phyloP scores from a whole-genome alignment of 2,113 vertebrate species.

The Probosciger aterrimus region DNA sequence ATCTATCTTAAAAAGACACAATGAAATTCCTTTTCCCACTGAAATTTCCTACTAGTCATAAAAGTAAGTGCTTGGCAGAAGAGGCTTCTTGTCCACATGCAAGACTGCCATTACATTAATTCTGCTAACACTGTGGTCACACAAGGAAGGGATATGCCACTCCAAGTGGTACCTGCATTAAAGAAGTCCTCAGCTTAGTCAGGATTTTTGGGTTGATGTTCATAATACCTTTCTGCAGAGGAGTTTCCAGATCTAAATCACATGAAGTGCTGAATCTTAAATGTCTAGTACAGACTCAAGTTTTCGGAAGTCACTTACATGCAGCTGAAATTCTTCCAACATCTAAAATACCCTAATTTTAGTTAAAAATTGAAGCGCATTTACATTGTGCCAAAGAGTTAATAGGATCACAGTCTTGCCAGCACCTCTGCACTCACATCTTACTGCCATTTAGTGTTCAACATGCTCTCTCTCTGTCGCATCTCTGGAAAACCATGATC shows the following conservation, averaged over 20 bases:
- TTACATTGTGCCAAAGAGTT: neutral
- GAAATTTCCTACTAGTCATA: neutral
- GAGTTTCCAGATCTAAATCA: neutral
- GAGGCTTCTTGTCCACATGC: accelerated
- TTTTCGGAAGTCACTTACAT: neutral
- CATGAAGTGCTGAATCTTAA: neutral
- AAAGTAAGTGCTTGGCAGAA: neutral
- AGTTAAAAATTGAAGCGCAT: neutral
- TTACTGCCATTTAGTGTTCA: neutral
- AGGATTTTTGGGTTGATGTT: neutral
- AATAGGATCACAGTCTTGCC: neutral
- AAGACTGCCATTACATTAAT: no score
- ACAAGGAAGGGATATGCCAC: neutral
- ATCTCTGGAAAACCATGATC: neutral
- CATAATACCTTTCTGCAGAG: neutral
- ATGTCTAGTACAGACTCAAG: neutral
- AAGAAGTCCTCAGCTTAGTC: neutral
- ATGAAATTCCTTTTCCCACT: neutral
- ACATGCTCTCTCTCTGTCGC: neutral
- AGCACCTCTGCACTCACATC: neutral
- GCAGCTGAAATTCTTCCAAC: neutral
- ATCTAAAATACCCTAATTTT: neutral
- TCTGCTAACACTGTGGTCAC: neutral
- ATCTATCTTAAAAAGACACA: neutral
- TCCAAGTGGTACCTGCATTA: neutral